A percentile compares a stretch with the other conserved stretches of the same genome.
Conservation (phyloP, 2,888 invertebrate species). For the Nudaria mundana region DNA sequence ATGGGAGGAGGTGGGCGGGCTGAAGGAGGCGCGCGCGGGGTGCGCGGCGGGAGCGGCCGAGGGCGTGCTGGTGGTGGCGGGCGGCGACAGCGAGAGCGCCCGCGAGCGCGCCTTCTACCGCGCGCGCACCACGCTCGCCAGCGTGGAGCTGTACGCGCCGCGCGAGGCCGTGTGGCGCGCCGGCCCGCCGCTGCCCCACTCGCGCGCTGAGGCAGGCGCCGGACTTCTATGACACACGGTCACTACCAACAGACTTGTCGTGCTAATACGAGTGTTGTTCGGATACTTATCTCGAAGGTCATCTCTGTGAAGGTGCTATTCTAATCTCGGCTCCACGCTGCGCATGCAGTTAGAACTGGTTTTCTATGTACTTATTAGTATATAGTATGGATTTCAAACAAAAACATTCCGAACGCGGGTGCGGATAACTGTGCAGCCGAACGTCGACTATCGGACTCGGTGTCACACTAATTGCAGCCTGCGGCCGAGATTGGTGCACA, state of each 20-base stretch:
- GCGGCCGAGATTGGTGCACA: no score
- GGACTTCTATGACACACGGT: slow-evolving; percentile 84
- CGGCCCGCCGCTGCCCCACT: slow-evolving; percentile 89
- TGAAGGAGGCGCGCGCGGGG: slow-evolving; percentile 89
- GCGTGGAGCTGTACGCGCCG: slow-evolving; percentile 93
- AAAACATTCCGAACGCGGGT: no score
- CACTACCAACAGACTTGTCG: not conserved
- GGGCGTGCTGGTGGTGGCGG: slow-evolving; percentile 90
- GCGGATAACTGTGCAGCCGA: no score
- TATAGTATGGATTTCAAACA: no score
- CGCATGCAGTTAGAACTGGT: no score
- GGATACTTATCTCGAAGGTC: no score
- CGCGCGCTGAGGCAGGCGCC: slow-evolving; percentile 93
- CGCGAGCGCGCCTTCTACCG: slow-evolving; percentile 88
- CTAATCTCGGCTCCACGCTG: no score
- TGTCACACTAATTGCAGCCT: no score
- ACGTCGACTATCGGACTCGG: no score
- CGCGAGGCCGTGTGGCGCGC: slow-evolving; percentile 88
- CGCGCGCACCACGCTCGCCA: slow-evolving; percentile 90
- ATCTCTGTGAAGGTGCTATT: no score
- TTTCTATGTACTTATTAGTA: no score
- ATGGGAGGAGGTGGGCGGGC: slow-evolving; percentile 89
- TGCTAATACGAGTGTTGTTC: no score
- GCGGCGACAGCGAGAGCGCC: slow-evolving; percentile 91
- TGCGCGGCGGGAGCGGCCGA: slow-evolving; percentile 93